Percentiles rank a stretch among this genome's conserved stretches.
Conservation (phyloP, 2,888 invertebrate genomes). For the Dryocosmus kuriphilus region DNA sequence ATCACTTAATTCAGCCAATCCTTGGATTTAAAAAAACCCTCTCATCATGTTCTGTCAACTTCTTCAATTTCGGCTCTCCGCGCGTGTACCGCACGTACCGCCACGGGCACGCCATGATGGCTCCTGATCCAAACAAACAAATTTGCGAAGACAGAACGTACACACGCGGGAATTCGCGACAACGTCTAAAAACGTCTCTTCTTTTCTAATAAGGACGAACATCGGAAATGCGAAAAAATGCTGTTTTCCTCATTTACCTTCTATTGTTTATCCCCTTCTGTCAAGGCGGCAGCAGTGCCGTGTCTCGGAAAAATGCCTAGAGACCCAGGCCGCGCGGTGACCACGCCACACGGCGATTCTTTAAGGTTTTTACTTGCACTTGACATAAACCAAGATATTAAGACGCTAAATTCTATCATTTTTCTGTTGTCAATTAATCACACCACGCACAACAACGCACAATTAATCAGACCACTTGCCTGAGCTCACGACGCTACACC, state of each 20-base stretch:
- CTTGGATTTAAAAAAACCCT: constrained; percentile 38
- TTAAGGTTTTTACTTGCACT: constrained; percentile 35
- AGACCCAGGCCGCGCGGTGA: constrained; percentile 55
- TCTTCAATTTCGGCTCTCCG: constrained; percentile 33
- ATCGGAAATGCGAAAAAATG: constrained; percentile 19
- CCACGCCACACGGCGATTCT: too few species aligned
- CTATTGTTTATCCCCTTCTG: not conserved
- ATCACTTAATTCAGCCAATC: not conserved
- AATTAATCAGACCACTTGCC: too few species aligned
- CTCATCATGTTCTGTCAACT: constrained; percentile 21
- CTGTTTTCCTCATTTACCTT: not conserved
- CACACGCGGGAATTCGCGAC: constrained; percentile 57
- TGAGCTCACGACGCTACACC: too few species aligned
- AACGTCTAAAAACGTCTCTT: not conserved
- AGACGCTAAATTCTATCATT: too few species aligned
- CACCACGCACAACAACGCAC: too few species aligned
- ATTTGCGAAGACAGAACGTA: constrained; percentile 60
- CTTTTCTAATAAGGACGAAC: constrained; percentile 24
- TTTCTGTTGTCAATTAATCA: not conserved
- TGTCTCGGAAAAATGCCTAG: constrained; percentile 14
- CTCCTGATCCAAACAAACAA: constrained; percentile 67
- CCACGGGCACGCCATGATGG: constrained; percentile 71
- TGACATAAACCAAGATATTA: constrained; percentile 58
- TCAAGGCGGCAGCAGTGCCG: constrained; percentile 1
- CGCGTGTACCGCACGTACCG: constrained; percentile 45